A percentile compares a stretch with the other conserved stretches of the same genome.
Conservation (phyloP, 2,797 vertebrate genomes). For the Thalassophryne amazonica region DNA sequence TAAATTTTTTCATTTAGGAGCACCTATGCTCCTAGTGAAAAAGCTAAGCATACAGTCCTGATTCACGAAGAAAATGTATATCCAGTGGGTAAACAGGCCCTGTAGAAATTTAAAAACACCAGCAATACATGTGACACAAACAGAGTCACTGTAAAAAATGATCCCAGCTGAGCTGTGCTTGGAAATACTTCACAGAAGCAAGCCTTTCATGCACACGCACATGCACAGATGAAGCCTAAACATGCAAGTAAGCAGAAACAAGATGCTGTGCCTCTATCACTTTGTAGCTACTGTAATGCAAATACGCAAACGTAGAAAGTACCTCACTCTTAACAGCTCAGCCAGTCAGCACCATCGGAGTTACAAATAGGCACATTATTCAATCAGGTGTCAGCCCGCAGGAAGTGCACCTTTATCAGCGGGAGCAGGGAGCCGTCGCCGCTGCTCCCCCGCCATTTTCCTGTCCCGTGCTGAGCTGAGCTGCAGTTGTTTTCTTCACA, state of each 20-base stretch:
- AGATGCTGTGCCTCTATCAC: conserved; percentile 6
- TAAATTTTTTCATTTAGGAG: no score
- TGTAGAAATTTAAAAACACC: no score
- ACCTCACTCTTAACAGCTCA: conserved; percentile 1
- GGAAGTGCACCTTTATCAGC: conserved; percentile 34
- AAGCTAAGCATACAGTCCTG: no score
- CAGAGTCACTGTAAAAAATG: conserved; percentile 74
- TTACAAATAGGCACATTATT: conserved; percentile 37
- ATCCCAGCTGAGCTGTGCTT: conserved; percentile 49
- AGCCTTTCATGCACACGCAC: conserved; percentile 4
- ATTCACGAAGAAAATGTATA: no score
- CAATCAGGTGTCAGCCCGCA: conserved; percentile 26
- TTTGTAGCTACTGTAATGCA: conserved; percentile 12
- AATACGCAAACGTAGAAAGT: conserved; percentile 34
- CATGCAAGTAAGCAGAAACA: conserved; percentile 17
- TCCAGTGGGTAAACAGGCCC: no score
- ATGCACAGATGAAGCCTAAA: neutral
- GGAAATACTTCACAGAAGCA: conserved; percentile 47
- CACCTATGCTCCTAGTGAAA: no score
- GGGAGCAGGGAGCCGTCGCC: conserved; percentile 12
- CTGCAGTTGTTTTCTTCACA: no score
- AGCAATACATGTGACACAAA: no score
- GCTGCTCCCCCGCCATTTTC: neutral
- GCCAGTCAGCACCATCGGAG: neutral
- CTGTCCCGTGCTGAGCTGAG: no score